Conservation (phyloP, 2,888 invertebrate species). For the Troides helena region DNA sequence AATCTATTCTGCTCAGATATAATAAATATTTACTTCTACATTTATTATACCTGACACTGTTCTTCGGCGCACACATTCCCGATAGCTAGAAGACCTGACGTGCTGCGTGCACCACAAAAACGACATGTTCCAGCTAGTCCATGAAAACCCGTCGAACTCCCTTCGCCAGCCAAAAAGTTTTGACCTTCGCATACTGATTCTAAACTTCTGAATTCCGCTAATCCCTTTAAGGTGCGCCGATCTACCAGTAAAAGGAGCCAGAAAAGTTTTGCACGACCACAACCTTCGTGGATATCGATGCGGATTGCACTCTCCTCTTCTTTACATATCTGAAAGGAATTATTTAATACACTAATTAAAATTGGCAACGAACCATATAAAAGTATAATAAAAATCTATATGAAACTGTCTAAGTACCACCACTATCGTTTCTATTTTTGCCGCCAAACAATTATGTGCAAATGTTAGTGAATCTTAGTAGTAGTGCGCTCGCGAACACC, state of each 20-base stretch:
- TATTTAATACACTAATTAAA: background rate
- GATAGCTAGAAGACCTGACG: slow-evolving; percentile 91
- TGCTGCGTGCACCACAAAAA: slow-evolving; percentile 93
- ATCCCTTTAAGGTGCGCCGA: slow-evolving; percentile 93
- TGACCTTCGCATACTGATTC: slow-evolving; percentile 53
- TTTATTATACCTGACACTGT: slow-evolving; percentile 89
- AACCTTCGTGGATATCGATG: slow-evolving; percentile 97
- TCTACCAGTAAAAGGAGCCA: slow-evolving; percentile 97
- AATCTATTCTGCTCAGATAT: too few relatives aligned
- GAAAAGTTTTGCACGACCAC: slow-evolving; percentile 96
- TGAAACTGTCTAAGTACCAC: too few relatives aligned
- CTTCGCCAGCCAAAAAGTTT: slow-evolving; percentile 37
- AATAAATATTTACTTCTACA: too few relatives aligned
- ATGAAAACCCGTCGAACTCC: slow-evolving; percentile 45
- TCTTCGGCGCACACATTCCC: slow-evolving; percentile 96
- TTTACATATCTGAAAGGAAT: slow-evolving; percentile 86
- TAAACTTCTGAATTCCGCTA: slow-evolving; percentile 92
- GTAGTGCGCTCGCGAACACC: too few relatives aligned
- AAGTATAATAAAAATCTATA: too few relatives aligned
- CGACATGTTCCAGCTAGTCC: slow-evolving; percentile 88
- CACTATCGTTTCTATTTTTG: too few relatives aligned
- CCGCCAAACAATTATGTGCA: too few relatives aligned
- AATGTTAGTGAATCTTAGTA: too few relatives aligned
- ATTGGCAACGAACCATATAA: background rate
- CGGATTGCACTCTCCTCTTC: slow-evolving; percentile 98